Conservation (phyloP, 1,140 invertebrate species). For the Zaprionus kolodkinae region DNA sequence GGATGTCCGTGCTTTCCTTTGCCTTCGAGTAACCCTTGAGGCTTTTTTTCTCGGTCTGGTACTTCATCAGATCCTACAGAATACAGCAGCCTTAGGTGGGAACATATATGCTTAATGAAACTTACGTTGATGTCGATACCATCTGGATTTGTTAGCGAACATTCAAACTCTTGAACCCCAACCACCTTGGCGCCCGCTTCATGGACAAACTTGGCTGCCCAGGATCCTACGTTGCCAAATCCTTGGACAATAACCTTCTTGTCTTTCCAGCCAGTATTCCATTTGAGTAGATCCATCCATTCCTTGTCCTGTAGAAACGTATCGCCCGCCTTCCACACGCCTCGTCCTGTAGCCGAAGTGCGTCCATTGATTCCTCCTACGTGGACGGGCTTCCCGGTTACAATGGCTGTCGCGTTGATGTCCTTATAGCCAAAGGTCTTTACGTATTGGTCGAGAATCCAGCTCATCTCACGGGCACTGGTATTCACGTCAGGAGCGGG, state of each 20-base stretch:
- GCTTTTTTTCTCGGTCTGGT: slow-evolving; percentile 86
- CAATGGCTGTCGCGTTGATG: slow-evolving; percentile 92
- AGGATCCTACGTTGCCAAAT: slow-evolving; percentile 94
- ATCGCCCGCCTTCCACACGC: slow-evolving; percentile 92
- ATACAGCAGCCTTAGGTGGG: neutral
- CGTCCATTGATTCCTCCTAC: slow-evolving; percentile 92
- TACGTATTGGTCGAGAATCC: slow-evolving; percentile 93
- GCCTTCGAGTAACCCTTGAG: slow-evolving; percentile 91
- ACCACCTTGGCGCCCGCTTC: slow-evolving; percentile 92
- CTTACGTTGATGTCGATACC: slow-evolving; percentile 92
- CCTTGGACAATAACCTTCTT: slow-evolving; percentile 96
- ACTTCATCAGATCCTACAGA: slow-evolving; percentile 54
- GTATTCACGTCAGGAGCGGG: slow-evolving; percentile 94
- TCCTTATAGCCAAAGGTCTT: slow-evolving; percentile 92
- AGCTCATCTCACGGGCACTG: slow-evolving; percentile 92
- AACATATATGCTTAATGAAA: neutral
- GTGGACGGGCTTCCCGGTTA: slow-evolving; percentile 94
- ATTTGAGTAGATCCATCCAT: slow-evolving; percentile 91
- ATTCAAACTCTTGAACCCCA: slow-evolving; percentile 91
- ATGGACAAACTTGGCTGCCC: slow-evolving; percentile 90
- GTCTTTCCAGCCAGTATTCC: slow-evolving; percentile 89
- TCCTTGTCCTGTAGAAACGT: slow-evolving; percentile 91
- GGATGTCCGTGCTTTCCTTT: slow-evolving; percentile 85
- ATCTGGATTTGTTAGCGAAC: slow-evolving; percentile 89
- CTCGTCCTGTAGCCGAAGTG: slow-evolving; percentile 94